Percentiles rank a stretch among this genome's conserved stretches.
Evolutionary conservation across 2,888 invertebrate species (phyloP).

Genomic region (Mesochorus sp.): DNA sequence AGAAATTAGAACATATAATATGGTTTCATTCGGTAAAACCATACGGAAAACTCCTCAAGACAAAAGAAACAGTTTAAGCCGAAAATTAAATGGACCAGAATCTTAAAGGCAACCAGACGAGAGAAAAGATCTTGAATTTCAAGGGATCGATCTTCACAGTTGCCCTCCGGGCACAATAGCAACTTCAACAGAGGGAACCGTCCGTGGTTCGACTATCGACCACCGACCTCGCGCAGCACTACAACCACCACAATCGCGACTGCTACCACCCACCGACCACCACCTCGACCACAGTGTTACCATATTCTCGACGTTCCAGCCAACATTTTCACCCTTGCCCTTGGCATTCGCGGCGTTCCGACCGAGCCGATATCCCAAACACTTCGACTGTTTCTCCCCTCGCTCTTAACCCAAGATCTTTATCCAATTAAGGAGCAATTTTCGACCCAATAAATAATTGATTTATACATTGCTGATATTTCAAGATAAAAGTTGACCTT

Average conservation of each 20-base stretch:
- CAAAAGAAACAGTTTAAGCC: too few species aligned
- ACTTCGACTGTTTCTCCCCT: conserved; percentile 50
- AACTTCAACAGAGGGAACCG: conserved; percentile 65
- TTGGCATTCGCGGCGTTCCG: conserved; percentile 71
- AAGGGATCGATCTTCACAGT: conserved; percentile 17
- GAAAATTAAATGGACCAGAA: too few species aligned
- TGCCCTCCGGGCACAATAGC: conserved; percentile 54
- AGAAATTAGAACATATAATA: neutral
- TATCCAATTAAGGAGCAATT: conserved; percentile 18
- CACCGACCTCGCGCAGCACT: conserved; percentile 62
- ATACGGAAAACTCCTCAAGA: too few species aligned
- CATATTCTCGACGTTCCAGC: conserved; percentile 25
- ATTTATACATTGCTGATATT: neutral
- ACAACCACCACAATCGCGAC: conserved; percentile 45
- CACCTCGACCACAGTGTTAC: conserved; percentile 24
- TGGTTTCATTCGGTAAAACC: too few species aligned
- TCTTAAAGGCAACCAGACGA: too few species aligned
- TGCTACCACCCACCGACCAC: conserved; percentile 6
- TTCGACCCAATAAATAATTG: neutral
- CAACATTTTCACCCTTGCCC: conserved; percentile 68
- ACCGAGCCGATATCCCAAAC: conserved; percentile 65
- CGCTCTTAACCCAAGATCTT: conserved; percentile 29
- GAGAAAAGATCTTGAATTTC: too few species aligned
- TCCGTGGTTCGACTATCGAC: conserved; percentile 69
- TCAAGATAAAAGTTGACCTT: too few species aligned